Percentiles rank a stretch among this genome's conserved stretches.
Evolutionary conservation across 1,140 invertebrate genomes (phyloP).

Genomic region (Drosophila quadrilineata): DNA sequence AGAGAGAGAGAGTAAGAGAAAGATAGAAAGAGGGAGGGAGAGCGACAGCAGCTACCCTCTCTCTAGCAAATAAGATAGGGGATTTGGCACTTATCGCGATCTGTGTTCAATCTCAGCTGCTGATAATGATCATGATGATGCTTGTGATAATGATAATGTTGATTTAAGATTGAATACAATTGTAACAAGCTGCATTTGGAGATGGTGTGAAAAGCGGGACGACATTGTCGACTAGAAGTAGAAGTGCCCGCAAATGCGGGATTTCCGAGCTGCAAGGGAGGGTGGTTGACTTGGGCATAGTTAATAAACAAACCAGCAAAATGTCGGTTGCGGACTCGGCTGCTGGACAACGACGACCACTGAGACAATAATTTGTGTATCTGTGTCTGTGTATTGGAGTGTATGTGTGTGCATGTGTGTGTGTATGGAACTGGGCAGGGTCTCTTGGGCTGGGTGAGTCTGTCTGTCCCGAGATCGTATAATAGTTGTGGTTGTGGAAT

Average conservation of each 20-base stretch:
- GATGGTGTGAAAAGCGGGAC: conserved; percentile 36
- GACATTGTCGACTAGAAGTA: conserved; percentile 21
- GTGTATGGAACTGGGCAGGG: background rate
- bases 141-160: too few relatives aligned
- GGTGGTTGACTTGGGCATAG: conserved; percentile 61
- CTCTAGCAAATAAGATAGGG: too few relatives aligned
- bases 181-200: conserved; percentile 50
- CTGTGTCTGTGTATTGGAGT: background rate
- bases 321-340: conserved; percentile 16
- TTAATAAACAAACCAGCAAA: conserved; percentile 70
- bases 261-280: too few relatives aligned
- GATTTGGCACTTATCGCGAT: conserved; percentile 21
- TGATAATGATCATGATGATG: too few relatives aligned
- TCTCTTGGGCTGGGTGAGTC: conserved; percentile 41
- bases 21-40: too few relatives aligned
- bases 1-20: too few relatives aligned
- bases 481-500: conserved; percentile 57
- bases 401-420: background rate
- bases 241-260: conserved; percentile 58
- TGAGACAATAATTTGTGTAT: background rate
- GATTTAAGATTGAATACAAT: conserved; percentile 69
- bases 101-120: conserved; percentile 30
- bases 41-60: too few relatives aligned
- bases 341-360: background rate
- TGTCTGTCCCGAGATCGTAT: conserved; percentile 24